phyloP scores from a whole-genome alignment of 2,888 invertebrate genomes.

The Eutolmus rufibarbis region DNA sequence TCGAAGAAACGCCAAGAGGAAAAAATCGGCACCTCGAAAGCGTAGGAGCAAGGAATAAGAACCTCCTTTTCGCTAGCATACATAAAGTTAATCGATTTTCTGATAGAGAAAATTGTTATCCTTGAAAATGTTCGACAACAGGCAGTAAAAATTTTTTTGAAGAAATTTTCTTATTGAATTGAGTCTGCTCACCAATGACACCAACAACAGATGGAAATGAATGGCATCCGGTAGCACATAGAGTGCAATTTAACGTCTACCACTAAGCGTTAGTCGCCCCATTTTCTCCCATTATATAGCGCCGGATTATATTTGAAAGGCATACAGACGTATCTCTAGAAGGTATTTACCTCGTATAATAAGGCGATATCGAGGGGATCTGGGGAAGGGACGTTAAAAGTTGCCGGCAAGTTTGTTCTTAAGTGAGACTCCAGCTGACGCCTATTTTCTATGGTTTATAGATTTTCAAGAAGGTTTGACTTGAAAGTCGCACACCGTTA shows the following conservation, averaged over 20 bases:
- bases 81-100: slow-evolving; percentile 42
- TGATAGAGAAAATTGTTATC: slow-evolving; percentile 1
- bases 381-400: slow-evolving; percentile 36
- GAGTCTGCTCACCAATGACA: slow-evolving; percentile 29
- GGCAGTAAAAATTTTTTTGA: neutral
- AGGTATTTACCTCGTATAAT: slow-evolving; percentile 36
- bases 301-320: neutral
- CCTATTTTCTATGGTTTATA: slow-evolving; percentile 47
- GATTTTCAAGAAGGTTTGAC: slow-evolving; percentile 40
- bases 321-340: slow-evolving; percentile 36
- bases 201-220: slow-evolving; percentile 19
- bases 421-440: slow-evolving; percentile 48
- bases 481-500: neutral
- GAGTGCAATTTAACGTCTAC: slow-evolving; percentile 45
- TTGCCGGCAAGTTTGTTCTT: slow-evolving; percentile 44
- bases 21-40: neutral
- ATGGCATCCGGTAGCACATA: slow-evolving; percentile 8
- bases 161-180: slow-evolving; percentile 33
- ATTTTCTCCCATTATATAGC: slow-evolving; percentile 35
- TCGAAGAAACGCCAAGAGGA: neutral
- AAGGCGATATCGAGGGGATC: slow-evolving; percentile 39
- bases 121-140: slow-evolving; percentile 29
- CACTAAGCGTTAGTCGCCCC: slow-evolving; percentile 38
- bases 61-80: neutral
- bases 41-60: slow-evolving; percentile 8